phyloP scores from a whole-genome alignment of 2,113 vertebrate genomes.

The Atlantisia rogersi region DNA sequence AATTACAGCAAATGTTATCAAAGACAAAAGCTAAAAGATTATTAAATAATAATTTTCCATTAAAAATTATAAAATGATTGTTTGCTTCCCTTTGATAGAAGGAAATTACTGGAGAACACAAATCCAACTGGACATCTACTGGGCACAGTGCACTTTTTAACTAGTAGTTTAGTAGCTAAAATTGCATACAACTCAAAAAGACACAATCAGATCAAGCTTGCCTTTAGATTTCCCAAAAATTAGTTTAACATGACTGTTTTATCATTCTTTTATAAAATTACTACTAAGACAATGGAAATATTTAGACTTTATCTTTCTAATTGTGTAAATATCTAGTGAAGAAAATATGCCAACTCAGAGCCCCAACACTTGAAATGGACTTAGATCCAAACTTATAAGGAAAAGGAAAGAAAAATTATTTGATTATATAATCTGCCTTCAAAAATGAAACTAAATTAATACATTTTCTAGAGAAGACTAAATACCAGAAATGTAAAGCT shows the following conservation, averaged over 20 bases:
- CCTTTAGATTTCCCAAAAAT: background rate
- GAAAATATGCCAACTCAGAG: background rate
- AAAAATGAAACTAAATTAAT: background rate
- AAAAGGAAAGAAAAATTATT: background rate
- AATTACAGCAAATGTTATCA: background rate
- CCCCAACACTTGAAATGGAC: background rate
- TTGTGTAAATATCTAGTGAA: background rate
- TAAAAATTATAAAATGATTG: conserved; percentile 6
- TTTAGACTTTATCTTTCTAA: background rate
- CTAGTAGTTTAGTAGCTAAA: background rate
- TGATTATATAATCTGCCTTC: background rate
- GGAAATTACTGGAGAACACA: background rate
- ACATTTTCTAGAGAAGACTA: background rate
- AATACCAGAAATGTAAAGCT: background rate
- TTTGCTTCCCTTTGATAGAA: background rate
- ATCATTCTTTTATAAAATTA: background rate
- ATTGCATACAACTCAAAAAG: background rate
- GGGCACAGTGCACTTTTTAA: conserved; percentile 3
- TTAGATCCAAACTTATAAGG: background rate
- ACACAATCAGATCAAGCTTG: background rate
- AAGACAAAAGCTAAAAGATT: conserved; percentile 6
- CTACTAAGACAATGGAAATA: background rate
- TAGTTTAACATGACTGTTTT: background rate
- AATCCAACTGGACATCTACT: conserved; percentile 35
- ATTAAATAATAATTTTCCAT: conserved; percentile 23